A percentile compares a stretch with the other conserved stretches of the same genome.
Conservation (phyloP, 1,140 invertebrate genomes). For the Uloborus diversus region DNA sequence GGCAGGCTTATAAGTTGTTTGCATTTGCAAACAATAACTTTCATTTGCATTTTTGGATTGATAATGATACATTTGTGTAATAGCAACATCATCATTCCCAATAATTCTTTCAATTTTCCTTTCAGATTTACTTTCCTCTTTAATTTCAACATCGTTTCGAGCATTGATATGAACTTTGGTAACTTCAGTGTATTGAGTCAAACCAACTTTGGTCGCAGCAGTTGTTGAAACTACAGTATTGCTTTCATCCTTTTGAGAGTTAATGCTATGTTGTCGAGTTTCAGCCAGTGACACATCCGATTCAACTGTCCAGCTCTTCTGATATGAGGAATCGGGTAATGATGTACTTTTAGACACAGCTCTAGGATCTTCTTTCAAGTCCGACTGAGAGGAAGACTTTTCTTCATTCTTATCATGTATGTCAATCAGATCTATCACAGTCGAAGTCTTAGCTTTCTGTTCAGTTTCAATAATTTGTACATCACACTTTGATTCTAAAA, state of each 20-base stretch:
- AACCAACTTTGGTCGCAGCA: conserved; percentile 39
- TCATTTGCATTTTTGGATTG: conserved; percentile 55
- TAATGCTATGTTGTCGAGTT: background rate
- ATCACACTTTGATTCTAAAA: conserved; percentile 15
- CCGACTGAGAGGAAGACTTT: too few species aligned
- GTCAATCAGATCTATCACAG: background rate
- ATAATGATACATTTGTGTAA: conserved; percentile 57
- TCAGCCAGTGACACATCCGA: background rate
- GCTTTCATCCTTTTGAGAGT: background rate
- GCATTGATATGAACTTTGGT: conserved; percentile 58
- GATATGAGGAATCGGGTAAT: background rate
- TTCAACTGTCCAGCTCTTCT: conserved; percentile 1
- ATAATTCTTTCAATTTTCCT: conserved; percentile 56
- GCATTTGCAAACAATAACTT: conserved; percentile 57
- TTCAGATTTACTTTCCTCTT: conserved; percentile 50
- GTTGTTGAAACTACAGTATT: conserved; percentile 14
- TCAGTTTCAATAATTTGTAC: conserved; percentile 22
- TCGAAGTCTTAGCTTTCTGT: background rate
- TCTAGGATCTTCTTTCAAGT: too few species aligned
- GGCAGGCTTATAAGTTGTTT: conserved; percentile 55
- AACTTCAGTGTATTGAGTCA: conserved; percentile 52
- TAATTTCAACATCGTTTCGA: conserved; percentile 40
- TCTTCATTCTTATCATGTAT: background rate
- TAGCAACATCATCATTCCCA: conserved; percentile 56
- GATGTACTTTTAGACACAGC: background rate